Percentiles rank a stretch among this genome's conserved stretches.
These are phyloP conservation scores for Nomia melanderi DNA, from an alignment of 1,140 invertebrate genomes.

Conservation along the genomic window DNA sequence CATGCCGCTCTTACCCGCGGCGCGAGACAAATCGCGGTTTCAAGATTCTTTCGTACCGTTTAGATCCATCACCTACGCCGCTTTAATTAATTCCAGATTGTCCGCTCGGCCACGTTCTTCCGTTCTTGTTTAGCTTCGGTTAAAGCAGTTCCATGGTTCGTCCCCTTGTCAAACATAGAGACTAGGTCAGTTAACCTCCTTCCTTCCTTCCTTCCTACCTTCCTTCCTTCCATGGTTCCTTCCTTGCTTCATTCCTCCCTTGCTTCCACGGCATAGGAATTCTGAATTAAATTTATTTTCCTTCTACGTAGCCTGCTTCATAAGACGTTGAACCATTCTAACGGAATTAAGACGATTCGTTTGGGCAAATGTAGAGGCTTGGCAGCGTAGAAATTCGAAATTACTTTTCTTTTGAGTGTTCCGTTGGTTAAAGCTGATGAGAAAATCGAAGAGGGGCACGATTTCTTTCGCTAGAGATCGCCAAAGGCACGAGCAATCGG, in stretches of 20 bases:
- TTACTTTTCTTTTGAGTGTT: too few species aligned
- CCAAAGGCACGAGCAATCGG: neutral
- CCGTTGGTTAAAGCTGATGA: too few species aligned
- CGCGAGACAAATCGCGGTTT: conserved; percentile 1
- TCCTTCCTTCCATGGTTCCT: neutral
- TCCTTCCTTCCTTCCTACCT: neutral
- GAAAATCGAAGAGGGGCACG: too few species aligned
- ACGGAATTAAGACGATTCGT: too few species aligned
- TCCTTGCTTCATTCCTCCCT: neutral
- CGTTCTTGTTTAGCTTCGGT: neutral
- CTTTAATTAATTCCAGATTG: conserved; percentile 32
- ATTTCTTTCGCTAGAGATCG: too few species aligned
- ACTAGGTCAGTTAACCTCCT: neutral
- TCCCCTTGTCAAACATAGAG: neutral
- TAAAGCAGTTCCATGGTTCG: neutral
- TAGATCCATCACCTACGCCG: too few species aligned
- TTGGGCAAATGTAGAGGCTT: too few species aligned
- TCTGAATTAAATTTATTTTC: too few species aligned
- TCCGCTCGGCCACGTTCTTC: neutral
- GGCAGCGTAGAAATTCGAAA: too few species aligned
- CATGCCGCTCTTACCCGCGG: neutral
- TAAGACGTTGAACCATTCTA: too few species aligned
- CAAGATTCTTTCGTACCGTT: conserved; percentile 3
- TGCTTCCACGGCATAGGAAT: neutral
- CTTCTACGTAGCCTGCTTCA: too few species aligned